A percentile compares a stretch with the other conserved stretches of the same genome.
phyloP scores from a whole-genome alignment of 2,888 invertebrate species.

The Apamea crenata region DNA sequence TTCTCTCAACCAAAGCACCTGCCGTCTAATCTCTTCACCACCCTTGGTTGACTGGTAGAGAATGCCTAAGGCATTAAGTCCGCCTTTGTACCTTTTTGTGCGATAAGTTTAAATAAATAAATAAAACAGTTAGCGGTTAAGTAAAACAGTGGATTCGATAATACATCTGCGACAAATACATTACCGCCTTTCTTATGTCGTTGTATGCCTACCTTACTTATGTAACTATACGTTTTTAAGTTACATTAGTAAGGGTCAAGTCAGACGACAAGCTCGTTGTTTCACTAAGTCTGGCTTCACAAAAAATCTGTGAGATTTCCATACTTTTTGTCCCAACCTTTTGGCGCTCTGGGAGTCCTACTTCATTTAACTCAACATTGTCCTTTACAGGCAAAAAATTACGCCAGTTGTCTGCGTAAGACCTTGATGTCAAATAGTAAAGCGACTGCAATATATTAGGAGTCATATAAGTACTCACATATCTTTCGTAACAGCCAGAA shows the following conservation, averaged over 20 bases:
- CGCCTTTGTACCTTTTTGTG: no score
- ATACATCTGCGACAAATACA: background rate
- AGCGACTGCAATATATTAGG: constrained; percentile 22
- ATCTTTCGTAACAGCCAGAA: constrained; percentile 31
- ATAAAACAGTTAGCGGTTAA: no score
- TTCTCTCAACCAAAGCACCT: no score
- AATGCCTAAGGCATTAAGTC: no score
- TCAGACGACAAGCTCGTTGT: background rate
- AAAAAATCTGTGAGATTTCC: constrained; percentile 29
- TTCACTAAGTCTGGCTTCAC: constrained; percentile 1
- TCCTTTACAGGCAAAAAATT: constrained; percentile 18
- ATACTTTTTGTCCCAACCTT: constrained; percentile 28
- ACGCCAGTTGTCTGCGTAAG: constrained; percentile 10
- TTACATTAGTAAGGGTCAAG: constrained; percentile 8
- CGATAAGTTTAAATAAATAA: no score
- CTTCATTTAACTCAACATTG: constrained; percentile 23
- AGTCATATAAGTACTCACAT: constrained; percentile 32
- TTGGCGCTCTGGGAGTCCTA: constrained; percentile 7
- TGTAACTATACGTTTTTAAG: background rate
- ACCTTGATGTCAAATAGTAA: constrained; percentile 32
- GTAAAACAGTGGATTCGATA: background rate
- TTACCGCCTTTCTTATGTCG: background rate
- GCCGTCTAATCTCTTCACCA: no score
- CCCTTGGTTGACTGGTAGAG: no score
- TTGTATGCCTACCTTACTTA: background rate